Base-by-base conservation (phyloP, 2,797 vertebrate genomes). In the Alca torda region DNA sequence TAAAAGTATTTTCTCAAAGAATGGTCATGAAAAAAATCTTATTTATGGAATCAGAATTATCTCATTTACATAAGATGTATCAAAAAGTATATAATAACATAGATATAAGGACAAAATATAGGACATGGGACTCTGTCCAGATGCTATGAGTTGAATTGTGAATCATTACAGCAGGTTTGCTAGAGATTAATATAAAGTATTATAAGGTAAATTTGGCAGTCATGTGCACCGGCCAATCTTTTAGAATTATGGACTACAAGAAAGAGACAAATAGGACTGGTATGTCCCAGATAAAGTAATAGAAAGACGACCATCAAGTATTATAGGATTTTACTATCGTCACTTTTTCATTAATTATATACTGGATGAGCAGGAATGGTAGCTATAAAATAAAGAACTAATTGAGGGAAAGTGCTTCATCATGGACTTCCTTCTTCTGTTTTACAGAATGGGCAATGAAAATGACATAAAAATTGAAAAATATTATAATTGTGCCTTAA, bases 121-220 rank as follows among this genome's bases (percentile, higher is more conserved):
- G 33, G 51, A 63, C 13, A 56, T 56, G 11, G 14, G 26, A 70
- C 28, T 56, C 21, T 74, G 21, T 72, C 39, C 61, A 84, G 60
- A 60, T 77, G 11, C 13, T 51, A 33, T 33, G 10, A 84, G 19
- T 18, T 84, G 12, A 86, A 68, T 76, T 86, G 72, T 56, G 75
- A 92, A 68, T 84, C 2, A 75, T 56, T 92, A 31, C 20, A 68
- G 14, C 48, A 78, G 12, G 8, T 48, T 64, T 39, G 1, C 14
- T 74, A 77, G 51, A 93, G 43, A 67, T 77, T 57, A 92, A 89
- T 79, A 76, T 90, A 64, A 91, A 95, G 78, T 87, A 74, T 56
- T 50, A 39, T 54, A 65, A 17, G 82, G 54, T 75, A 50, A 70
- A 43, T 2, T 76, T 95, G 72, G 41, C 31, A 85, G 46, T 41